Conservation (phyloP, 2,113 vertebrate species). For the Rhinichthys klamathensis region DNA sequence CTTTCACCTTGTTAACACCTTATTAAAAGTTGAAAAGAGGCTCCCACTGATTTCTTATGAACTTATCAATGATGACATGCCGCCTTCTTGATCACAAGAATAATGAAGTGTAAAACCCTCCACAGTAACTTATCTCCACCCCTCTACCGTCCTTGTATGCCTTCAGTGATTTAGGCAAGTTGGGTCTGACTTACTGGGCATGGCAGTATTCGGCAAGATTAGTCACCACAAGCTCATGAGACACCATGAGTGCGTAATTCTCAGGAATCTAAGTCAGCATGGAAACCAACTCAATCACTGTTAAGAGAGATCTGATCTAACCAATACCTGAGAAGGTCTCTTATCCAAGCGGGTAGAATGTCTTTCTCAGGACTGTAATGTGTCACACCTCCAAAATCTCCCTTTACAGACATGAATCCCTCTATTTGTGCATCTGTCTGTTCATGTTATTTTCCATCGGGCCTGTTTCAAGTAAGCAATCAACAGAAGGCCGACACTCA, state of each 20-base stretch:
- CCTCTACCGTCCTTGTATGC: background rate
- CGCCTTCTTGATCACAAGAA: background rate
- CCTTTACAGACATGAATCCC: slow-evolving; percentile 26
- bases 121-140: background rate
- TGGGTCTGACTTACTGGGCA: background rate
- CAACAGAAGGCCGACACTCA: slow-evolving; percentile 30
- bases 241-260: background rate
- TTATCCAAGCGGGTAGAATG: background rate
- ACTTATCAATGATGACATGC: slow-evolving; percentile 4
- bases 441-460: slow-evolving; percentile 36
- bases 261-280: slow-evolving; percentile 4
- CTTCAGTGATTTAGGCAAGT: background rate
- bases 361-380: slow-evolving; percentile 3
- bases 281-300: slow-evolving; percentile 18
- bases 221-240: background rate
- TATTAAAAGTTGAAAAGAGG: background rate
- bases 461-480: slow-evolving; percentile 33
- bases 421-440: slow-evolving; percentile 42
- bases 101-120: slow-evolving; percentile 29
- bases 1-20: background rate
- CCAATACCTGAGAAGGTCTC: background rate
- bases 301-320: slow-evolving; percentile 23
- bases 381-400: slow-evolving; percentile 29
- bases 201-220: background rate
- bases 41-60: background rate